Percentiles rank a stretch among this genome's conserved stretches.
Conservation (phyloP, 2,888 invertebrate species). For the Hetaerina titia region DNA sequence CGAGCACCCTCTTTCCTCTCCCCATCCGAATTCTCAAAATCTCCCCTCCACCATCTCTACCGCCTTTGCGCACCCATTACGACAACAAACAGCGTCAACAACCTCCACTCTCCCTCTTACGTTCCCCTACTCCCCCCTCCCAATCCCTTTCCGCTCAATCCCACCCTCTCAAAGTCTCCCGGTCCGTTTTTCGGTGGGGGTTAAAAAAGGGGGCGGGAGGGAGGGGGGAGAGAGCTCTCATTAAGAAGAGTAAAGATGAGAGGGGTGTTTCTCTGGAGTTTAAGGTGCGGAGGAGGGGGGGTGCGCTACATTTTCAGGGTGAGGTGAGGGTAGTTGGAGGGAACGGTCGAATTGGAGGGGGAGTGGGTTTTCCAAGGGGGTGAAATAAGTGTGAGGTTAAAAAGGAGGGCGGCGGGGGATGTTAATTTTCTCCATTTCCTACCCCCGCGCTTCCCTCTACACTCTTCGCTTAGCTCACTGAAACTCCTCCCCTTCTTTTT, state of each 20-base stretch:
- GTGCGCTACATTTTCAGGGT: background rate
- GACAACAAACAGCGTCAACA: constrained; percentile 20
- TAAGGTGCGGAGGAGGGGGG: background rate
- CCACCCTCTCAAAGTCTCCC: background rate
- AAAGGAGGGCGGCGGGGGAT: constrained; percentile 48
- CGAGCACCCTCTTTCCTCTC: too few relatives aligned
- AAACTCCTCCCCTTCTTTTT: background rate
- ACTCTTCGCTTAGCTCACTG: too few relatives aligned
- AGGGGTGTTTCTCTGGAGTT: background rate
- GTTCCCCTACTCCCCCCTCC: background rate
- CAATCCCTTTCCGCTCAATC: background rate
- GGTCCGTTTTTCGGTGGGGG: background rate
- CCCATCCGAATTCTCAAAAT: too few relatives aligned
- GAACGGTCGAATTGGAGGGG: background rate
- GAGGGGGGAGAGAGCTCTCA: background rate
- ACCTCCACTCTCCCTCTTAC: background rate
- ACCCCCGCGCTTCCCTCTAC: background rate
- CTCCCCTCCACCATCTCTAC: background rate
- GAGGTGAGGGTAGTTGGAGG: background rate
- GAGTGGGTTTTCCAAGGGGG: background rate
- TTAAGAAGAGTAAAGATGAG: constrained; percentile 57
- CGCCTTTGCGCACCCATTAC: constrained; percentile 24
- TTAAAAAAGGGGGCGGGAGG: background rate
- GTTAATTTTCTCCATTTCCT: constrained; percentile 49
- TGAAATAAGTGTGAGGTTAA: constrained; percentile 45